phyloP scores from a whole-genome alignment of 2,888 invertebrate genomes.

The Cataglyphis rosenhaueri region DNA sequence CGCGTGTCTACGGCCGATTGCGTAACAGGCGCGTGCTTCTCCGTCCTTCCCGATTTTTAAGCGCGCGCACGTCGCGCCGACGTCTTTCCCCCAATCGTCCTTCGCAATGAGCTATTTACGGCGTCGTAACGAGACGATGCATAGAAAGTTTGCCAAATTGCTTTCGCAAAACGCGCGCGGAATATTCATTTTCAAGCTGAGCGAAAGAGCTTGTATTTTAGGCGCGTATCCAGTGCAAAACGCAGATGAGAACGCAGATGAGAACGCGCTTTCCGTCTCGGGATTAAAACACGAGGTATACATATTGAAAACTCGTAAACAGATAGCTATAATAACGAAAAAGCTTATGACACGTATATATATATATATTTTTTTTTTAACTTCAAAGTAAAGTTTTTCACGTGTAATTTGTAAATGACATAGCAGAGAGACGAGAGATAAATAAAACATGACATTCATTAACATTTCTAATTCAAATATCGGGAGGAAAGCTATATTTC shows the following conservation, averaged over 20 bases:
- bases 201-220: constrained; percentile 12
- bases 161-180: constrained; percentile 24
- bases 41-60: constrained; percentile 42
- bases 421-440: background rate
- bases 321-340: background rate
- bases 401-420: background rate
- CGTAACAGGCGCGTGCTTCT: constrained; percentile 57
- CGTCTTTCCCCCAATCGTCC: constrained; percentile 21
- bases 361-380: background rate
- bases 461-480: background rate
- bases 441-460: background rate
- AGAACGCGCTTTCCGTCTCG: background rate
- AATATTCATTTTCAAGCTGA: background rate
- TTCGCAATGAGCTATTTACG: constrained; percentile 51
- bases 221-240: constrained; percentile 5
- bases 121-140: constrained; percentile 8
- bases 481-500: background rate
- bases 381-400: background rate
- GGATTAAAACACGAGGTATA: background rate
- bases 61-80: background rate
- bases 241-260: background rate
- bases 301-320: background rate
- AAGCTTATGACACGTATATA: background rate
- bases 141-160: constrained; percentile 44
- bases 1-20: constrained; percentile 58